Evolutionary conservation across 2,797 vertebrate species (phyloP).

Genomic region (Anas georgica): DNA sequence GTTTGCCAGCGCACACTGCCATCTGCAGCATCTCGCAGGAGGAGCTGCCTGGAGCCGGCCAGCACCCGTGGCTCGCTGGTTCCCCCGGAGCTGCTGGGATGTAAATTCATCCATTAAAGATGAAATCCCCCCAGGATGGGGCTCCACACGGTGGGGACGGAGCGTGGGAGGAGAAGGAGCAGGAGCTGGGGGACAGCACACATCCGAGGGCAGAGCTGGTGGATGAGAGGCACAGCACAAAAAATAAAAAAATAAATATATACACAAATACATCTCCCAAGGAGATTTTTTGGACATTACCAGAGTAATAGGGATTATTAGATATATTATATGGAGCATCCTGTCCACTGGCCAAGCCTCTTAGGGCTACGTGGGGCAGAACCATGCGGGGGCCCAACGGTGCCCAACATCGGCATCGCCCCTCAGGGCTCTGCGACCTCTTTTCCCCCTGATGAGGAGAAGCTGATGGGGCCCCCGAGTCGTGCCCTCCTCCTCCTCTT

Average conservation of each 20-base stretch:
- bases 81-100: not conserved
- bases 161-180: not conserved
- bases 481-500: not conserved
- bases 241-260: too few relatives aligned
- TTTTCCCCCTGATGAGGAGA: not conserved
- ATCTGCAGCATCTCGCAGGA: constrained; percentile 46
- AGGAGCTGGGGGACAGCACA: not conserved
- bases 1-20: constrained; percentile 52
- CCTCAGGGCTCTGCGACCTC: not conserved
- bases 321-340: not conserved
- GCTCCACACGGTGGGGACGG: fast-evolving
- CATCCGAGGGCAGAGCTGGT: fast-evolving
- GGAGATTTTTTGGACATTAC: not conserved
- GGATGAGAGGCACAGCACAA: not conserved
- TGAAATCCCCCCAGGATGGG: not conserved
- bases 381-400: not conserved
- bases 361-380: not conserved
- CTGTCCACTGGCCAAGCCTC: fast-evolving
- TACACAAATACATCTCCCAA: not conserved
- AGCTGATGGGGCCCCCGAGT: fast-evolving
- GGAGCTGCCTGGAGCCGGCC: not conserved
- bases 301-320: not conserved
- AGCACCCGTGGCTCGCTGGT: not conserved
- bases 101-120: too few relatives aligned
- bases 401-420: not conserved